These are phyloP conservation scores for Montipora sp. DNA, from an alignment of 64 coral and sea anemone genomes.

Conservation along the genomic window DNA sequence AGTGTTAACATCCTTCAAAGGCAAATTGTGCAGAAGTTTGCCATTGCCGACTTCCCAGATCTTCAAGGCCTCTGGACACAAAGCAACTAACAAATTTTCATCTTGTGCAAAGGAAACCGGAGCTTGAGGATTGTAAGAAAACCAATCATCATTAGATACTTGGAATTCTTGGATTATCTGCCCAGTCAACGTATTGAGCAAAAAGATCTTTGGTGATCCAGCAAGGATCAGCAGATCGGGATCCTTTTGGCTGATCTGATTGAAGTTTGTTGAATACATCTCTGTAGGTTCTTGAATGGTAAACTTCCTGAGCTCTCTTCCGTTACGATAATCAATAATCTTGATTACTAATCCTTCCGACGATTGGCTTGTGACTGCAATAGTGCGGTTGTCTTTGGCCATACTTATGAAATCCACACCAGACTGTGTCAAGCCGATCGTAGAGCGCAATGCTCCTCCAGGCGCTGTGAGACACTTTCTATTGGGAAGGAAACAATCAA, in stretches of 20 bases:
- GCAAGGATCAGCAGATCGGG: slow-evolving; percentile 60
- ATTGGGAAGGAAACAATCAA: slow-evolving; percentile 86
- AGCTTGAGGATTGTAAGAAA: slow-evolving; percentile 53
- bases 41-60: slow-evolving; percentile 72
- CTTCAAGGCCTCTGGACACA: slow-evolving; percentile 64
- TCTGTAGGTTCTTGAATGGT: slow-evolving; percentile 60
- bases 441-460: slow-evolving; percentile 80
- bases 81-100: slow-evolving; percentile 77
- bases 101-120: slow-evolving; percentile 83
- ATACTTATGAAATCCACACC: slow-evolving; percentile 75
- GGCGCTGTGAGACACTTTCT: slow-evolving; percentile 89
- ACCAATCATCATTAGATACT: slow-evolving; percentile 85
- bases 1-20: slow-evolving; percentile 73
- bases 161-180: slow-evolving; percentile 64
- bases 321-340: slow-evolving; percentile 77
- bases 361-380: slow-evolving; percentile 56
- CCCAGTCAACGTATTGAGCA: slow-evolving; percentile 82
- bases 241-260: slow-evolving; percentile 68
- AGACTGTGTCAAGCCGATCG: slow-evolving; percentile 66
- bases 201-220: slow-evolving; percentile 66
- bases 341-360: slow-evolving; percentile 65
- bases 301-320: slow-evolving; percentile 81
- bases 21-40: slow-evolving; percentile 63
- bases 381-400: slow-evolving; percentile 80
- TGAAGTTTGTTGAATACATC: slow-evolving; percentile 71